These are phyloP conservation scores for Phengaris alcon DNA, from an alignment of 2,888 invertebrate genomes.

Conservation along the genomic window DNA sequence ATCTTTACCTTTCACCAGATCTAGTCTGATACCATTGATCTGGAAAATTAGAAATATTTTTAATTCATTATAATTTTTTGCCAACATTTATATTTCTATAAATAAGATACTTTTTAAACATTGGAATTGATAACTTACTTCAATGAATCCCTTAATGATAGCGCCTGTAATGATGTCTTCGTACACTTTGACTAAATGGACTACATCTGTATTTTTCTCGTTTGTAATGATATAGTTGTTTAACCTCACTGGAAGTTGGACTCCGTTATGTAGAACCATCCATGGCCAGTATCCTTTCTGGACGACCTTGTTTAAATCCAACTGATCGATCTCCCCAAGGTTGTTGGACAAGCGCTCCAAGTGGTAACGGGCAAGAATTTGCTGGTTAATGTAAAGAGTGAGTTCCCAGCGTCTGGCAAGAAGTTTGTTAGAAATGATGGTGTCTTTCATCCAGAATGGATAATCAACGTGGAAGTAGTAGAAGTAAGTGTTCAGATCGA, in stretches of 20 bases:
- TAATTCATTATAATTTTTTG: too few relatives aligned
- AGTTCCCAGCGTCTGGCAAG: conserved; percentile 73
- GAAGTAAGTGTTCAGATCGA: conserved; percentile 82
- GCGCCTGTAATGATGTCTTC: conserved; percentile 79
- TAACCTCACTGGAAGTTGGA: conserved; percentile 72
- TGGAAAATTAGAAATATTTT: conserved; percentile 38
- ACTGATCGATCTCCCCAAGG: conserved; percentile 61
- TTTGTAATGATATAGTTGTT: conserved; percentile 59
- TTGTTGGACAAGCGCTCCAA: conserved; percentile 74
- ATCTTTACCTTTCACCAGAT: conserved; percentile 68
- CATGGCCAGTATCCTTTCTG: conserved; percentile 78
- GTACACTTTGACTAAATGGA: conserved; percentile 55
- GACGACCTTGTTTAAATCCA: conserved; percentile 68
- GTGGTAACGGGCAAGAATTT: conserved; percentile 81
- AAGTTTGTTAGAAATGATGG: conserved; percentile 56
- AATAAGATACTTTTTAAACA: neutral
- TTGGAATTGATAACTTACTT: conserved; percentile 48
- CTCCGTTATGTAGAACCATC: conserved; percentile 73
- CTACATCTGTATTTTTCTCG: conserved; percentile 50
- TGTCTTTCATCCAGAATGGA: conserved; percentile 81
- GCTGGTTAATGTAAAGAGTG: conserved; percentile 80
- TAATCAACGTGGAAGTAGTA: conserved; percentile 80
- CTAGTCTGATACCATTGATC: conserved; percentile 63
- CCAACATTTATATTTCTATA: too few relatives aligned
- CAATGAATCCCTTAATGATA: conserved; percentile 76